Base-by-base conservation (phyloP, 2,113 vertebrate genomes). In the Apaloderma vittatum region DNA sequence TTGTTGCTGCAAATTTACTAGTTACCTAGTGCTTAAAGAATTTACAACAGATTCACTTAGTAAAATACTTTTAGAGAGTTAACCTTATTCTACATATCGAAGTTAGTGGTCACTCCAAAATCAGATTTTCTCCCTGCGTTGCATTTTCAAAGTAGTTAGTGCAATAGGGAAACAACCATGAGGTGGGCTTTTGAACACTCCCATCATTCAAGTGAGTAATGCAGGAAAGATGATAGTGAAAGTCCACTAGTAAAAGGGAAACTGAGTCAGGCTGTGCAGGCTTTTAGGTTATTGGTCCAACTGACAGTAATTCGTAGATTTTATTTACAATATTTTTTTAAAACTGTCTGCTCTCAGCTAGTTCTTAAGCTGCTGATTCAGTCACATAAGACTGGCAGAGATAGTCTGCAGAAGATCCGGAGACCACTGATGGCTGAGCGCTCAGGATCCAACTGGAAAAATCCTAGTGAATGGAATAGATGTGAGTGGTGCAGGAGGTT, bases 361-460 rank as follows among this genome's bases (percentile, higher is more conserved):
- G 29, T 66, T 43, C 29, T 8, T 30, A 45, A 70, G 32, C 37
- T 72, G 32, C 22, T 46, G 24, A 51, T 90, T 67, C 73, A 81
- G 51, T 40, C 37, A 40, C 13, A 5, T 18, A 59, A 43, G 62
- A 8, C 73, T 82, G 94, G 73, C 94, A 90, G 32, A 4, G 1
- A 12, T 4, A 17, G 1, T 7, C 81, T 90, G 94, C 90, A 95
- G 48, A 34, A 34, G 13, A 24, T 59, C 85, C 96, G 81, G 88
- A 32, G 61, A n/a, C 48, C 93, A 73, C 4, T 51, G 68, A 71
- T 21, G 70, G 65, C 70, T 37, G 90, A 85, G 73, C 57, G 46
- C 2, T 65, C 81, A 13, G 70, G 48, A 59, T 66, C 77, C 92
- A 93, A 81, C 80, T 45, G 65, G 77, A 82, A 91, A 93, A 87